Evolutionary conservation across 2,888 invertebrate genomes (phyloP).

Genomic region (Eupeodes latifasciatus): DNA sequence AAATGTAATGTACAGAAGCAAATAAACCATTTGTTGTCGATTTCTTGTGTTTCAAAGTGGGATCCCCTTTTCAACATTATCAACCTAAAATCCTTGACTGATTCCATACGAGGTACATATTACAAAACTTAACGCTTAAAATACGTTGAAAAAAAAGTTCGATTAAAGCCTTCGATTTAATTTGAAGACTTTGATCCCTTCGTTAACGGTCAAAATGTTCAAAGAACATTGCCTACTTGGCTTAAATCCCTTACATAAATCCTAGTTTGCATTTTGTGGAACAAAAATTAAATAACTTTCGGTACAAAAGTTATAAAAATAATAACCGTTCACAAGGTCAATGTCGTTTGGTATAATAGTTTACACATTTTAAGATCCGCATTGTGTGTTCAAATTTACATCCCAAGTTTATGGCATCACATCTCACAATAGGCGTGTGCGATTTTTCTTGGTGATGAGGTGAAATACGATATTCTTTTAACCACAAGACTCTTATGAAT

Average conservation of each 20-base stretch:
- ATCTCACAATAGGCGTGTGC: conserved; percentile 29
- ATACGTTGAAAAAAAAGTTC: too few species aligned
- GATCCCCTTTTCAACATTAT: too few species aligned
- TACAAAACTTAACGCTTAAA: too few species aligned
- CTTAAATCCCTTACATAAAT: background rate
- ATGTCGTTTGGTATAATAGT: conserved; percentile 18
- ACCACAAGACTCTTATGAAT: background rate
- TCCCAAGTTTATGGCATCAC: too few species aligned
- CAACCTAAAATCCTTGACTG: too few species aligned
- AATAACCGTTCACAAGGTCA: conserved; percentile 54
- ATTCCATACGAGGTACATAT: too few species aligned
- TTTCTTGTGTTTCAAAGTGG: too few species aligned
- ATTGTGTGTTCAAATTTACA: conserved; percentile 26
- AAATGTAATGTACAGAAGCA: too few species aligned
- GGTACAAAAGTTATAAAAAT: background rate
- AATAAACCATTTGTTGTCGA: too few species aligned
- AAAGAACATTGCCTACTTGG: background rate
- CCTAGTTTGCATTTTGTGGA: background rate
- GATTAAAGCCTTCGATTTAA: too few species aligned
- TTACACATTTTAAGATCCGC: conserved; percentile 25
- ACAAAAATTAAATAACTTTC: background rate
- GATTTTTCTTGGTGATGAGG: conserved; percentile 27
- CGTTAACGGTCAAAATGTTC: too few species aligned
- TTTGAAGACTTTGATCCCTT: too few species aligned
- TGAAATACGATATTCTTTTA: background rate